A percentile compares a stretch with the other conserved stretches of the same genome.
These are phyloP conservation scores for Heterotilapia buettikoferi DNA, from an alignment of 2,113 vertebrate genomes.

Conservation along the genomic window DNA sequence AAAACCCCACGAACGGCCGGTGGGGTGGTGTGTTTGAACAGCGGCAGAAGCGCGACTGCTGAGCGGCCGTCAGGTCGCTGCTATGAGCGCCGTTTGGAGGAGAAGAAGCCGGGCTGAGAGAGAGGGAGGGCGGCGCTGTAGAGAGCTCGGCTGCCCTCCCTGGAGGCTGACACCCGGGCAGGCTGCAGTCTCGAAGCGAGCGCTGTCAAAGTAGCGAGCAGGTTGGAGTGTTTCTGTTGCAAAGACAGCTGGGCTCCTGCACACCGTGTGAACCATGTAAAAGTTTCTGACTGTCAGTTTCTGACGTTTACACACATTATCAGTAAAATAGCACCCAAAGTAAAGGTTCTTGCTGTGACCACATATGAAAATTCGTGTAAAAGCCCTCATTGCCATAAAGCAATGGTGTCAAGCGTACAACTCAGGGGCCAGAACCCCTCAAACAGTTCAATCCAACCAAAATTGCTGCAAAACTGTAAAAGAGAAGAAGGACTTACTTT, in stretches of 20 bases:
- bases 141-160: slow-evolving; percentile 25
- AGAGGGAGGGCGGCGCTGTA: slow-evolving; percentile 35
- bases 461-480: not conserved
- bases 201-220: not conserved
- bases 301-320: not conserved
- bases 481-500: not conserved
- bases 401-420: not conserved
- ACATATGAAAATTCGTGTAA: not conserved
- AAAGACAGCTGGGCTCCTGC: not conserved
- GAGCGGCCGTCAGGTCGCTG: not conserved
- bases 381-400: not conserved
- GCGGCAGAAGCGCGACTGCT: not conserved
- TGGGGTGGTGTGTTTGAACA: not conserved
- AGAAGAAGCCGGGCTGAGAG: not conserved
- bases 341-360: not conserved
- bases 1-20: not conserved
- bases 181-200: not conserved
- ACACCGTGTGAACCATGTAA: not conserved
- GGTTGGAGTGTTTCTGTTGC: not conserved
- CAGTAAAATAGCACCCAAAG: not conserved
- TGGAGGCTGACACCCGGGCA: not conserved
- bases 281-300: not conserved
- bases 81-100: slow-evolving; percentile 6
- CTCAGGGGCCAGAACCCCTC: not conserved
- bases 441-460: not conserved